Conservation (phyloP, 2,797 vertebrate species). For the Bradypus variegatus region DNA sequence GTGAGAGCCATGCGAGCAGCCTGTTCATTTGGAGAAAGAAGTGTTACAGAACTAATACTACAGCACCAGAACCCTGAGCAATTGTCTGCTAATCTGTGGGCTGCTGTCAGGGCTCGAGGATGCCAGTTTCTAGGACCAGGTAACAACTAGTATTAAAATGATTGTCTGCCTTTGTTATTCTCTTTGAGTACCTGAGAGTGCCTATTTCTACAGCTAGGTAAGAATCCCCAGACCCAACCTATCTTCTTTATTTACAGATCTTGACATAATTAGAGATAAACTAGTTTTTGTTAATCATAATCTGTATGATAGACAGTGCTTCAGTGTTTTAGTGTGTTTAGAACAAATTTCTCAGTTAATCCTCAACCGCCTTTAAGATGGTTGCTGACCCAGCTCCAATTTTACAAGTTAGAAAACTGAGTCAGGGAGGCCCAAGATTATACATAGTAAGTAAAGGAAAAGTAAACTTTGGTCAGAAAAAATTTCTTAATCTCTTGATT, state of each 20-base stretch:
- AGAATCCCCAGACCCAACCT: background rate
- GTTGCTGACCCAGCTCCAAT: background rate
- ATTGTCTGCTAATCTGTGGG: slow-evolving; percentile 95
- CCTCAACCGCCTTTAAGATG: background rate
- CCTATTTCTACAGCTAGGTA: background rate
- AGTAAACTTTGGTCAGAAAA: background rate
- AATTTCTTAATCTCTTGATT: background rate
- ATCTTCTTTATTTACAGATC: background rate
- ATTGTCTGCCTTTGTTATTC: background rate
- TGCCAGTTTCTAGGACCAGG: slow-evolving; percentile 96
- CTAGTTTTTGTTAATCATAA: slow-evolving; percentile 22
- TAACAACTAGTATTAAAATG: slow-evolving; percentile 59
- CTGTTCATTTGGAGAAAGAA: slow-evolving; percentile 90
- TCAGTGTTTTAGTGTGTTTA: slow-evolving; percentile 20
- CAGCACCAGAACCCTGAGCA: slow-evolving; percentile 98
- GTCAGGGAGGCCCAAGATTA: background rate
- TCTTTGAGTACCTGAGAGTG: background rate
- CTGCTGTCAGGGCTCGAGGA: slow-evolving; percentile 90
- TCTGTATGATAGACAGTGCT: background rate
- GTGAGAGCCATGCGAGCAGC: slow-evolving; percentile 89
- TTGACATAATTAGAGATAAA: slow-evolving; percentile 9
- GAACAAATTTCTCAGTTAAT: slow-evolving; percentile 27
- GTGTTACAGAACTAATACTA: slow-evolving; percentile 92
- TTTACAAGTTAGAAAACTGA: slow-evolving; percentile 16
- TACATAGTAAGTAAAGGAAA: background rate